Conservation (phyloP, 2,113 vertebrate genomes). For the Pachycephala philippinensis region DNA sequence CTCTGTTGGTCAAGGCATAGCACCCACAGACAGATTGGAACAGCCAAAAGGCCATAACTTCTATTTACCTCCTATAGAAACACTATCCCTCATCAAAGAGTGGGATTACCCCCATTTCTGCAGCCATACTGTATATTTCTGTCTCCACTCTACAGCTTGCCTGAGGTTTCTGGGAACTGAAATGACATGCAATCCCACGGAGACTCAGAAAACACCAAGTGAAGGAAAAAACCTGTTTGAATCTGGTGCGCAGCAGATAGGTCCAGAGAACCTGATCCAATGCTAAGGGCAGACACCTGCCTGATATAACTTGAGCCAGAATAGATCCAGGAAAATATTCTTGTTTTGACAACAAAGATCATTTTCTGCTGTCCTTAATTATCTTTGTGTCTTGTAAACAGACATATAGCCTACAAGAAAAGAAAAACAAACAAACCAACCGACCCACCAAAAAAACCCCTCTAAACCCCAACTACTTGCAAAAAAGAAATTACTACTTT, state of each 20-base stretch:
- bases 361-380: not conserved
- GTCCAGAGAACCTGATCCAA: not conserved
- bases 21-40: not conserved
- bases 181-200: not conserved
- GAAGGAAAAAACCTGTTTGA: not conserved
- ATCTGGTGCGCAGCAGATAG: not conserved
- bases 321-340: not conserved
- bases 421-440: not conserved
- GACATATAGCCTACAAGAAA: not conserved
- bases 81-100: not conserved
- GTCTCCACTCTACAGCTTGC: not conserved
- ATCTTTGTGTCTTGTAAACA: not conserved
- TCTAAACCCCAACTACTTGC: not conserved
- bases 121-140: not conserved
- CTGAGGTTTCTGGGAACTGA: not conserved
- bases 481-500: not conserved
- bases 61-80: not conserved
- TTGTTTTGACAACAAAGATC: not conserved
- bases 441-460: fast-evolving
- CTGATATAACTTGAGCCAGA: not conserved
- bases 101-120: not conserved
- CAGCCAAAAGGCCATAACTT: not conserved
- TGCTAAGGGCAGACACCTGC: not conserved
- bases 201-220: not conserved
- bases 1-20: not conserved